Conservation (phyloP, 2,888 invertebrate genomes). For the Argyresthia goedartella region DNA sequence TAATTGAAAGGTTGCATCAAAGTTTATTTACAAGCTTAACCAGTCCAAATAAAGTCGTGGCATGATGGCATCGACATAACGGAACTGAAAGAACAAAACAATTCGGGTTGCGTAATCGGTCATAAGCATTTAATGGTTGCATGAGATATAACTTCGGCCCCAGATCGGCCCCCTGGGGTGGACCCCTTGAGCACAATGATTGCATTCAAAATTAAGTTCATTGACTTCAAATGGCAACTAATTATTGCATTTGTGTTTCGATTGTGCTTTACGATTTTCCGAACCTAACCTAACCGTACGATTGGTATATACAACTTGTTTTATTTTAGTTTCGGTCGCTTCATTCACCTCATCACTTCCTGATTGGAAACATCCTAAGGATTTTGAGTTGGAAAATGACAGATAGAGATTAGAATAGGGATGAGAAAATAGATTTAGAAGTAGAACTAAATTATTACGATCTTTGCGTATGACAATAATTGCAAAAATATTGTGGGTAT, state of each 20-base stretch:
- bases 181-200: constrained; percentile 3
- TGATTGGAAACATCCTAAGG: too few species aligned
- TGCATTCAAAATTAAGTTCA: constrained; percentile 5
- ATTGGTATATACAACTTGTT: too few species aligned
- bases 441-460: too few species aligned
- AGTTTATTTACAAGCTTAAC: neutral
- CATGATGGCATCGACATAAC: constrained; percentile 20
- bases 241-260: neutral
- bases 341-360: too few species aligned
- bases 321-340: too few species aligned
- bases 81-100: constrained; percentile 39
- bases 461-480: too few species aligned
- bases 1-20: constrained; percentile 3
- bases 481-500: too few species aligned
- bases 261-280: neutral
- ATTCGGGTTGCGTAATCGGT: constrained; percentile 40
- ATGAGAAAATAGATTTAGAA: too few species aligned
- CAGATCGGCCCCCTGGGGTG: constrained; percentile 5
- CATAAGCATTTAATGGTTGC: constrained; percentile 33
- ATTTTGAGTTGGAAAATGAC: too few species aligned
- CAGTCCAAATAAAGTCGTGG: constrained; percentile 2
- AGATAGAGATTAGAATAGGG: too few species aligned
- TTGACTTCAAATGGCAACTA: constrained; percentile 4
- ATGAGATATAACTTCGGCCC: constrained; percentile 15
- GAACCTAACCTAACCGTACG: neutral